Evolutionary conservation across 1,140 invertebrate species (phyloP).

Genomic region (Gryon sp.): DNA sequence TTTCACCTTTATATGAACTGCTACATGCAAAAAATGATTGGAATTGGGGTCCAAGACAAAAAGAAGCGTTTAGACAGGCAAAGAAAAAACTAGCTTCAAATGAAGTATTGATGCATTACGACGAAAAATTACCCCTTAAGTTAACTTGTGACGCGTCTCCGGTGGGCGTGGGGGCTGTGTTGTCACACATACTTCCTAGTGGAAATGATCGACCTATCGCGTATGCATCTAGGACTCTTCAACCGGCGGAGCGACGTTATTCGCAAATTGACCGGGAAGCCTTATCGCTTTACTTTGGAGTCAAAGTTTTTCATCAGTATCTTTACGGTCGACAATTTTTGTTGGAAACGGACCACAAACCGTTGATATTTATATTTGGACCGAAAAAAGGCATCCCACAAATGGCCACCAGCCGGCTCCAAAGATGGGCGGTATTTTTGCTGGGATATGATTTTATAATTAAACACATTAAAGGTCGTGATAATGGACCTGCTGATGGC

Average conservation of each 20-base stretch:
- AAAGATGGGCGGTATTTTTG: conserved; percentile 22
- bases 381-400: conserved; percentile 6
- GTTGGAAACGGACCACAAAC: conserved; percentile 41
- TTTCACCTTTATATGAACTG: not conserved
- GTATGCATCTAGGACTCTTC: conserved; percentile 5
- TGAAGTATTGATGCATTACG: conserved; percentile 23
- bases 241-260: conserved; percentile 5
- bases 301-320: conserved; percentile 55
- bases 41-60: no score
- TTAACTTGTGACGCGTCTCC: conserved; percentile 41
- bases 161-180: conserved; percentile 31
- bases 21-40: no score
- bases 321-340: conserved; percentile 23
- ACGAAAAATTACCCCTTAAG: conserved; percentile 25
- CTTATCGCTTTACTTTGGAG: conserved; percentile 46
- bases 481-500: conserved; percentile 29
- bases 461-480: conserved; percentile 6
- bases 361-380: conserved; percentile 23
- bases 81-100: conserved; percentile 3
- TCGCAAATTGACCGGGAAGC: conserved; percentile 60
- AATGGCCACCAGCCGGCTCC: not conserved
- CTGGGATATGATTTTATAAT: conserved; percentile 27
- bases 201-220: conserved; percentile 1
- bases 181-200: conserved; percentile 19
- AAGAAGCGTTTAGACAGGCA: not conserved